Percentiles rank a stretch among this genome's conserved stretches.
These are phyloP conservation scores for Syncerus caffer DNA, from an alignment of 2,797 vertebrate species.

Conservation along the genomic window DNA sequence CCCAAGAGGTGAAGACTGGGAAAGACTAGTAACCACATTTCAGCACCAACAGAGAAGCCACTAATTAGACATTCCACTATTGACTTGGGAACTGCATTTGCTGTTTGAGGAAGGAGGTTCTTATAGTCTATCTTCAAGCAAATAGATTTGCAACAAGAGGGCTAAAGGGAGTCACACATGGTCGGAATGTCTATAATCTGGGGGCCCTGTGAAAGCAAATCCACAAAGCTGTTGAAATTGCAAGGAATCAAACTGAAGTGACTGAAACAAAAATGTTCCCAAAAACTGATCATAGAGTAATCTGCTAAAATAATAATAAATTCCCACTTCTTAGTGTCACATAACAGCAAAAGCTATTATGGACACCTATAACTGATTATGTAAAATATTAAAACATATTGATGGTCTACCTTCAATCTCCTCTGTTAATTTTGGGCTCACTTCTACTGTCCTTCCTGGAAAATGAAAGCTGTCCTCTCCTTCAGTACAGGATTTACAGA, in stretches of 20 bases:
- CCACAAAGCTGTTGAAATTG: background rate
- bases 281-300: background rate
- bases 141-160: background rate
- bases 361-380: background rate
- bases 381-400: background rate
- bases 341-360: background rate
- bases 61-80: background rate
- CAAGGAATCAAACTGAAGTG: background rate
- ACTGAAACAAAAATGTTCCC: constrained; percentile 23
- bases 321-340: background rate
- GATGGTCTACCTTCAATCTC: background rate
- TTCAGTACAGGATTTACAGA: background rate
- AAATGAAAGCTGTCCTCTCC: constrained; percentile 16
- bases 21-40: constrained; percentile 32
- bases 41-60: constrained; percentile 1
- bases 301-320: constrained; percentile 19
- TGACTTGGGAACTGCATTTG: background rate
- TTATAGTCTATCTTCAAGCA: background rate
- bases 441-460: background rate
- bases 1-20: background rate
- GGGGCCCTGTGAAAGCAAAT: background rate
- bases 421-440: background rate
- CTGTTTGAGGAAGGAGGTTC: background rate
- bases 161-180: background rate
- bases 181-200: background rate